These are phyloP conservation scores for Hippopotamus amphibius DNA, from an alignment of 2,113 vertebrate genomes.

Conservation along the genomic window DNA sequence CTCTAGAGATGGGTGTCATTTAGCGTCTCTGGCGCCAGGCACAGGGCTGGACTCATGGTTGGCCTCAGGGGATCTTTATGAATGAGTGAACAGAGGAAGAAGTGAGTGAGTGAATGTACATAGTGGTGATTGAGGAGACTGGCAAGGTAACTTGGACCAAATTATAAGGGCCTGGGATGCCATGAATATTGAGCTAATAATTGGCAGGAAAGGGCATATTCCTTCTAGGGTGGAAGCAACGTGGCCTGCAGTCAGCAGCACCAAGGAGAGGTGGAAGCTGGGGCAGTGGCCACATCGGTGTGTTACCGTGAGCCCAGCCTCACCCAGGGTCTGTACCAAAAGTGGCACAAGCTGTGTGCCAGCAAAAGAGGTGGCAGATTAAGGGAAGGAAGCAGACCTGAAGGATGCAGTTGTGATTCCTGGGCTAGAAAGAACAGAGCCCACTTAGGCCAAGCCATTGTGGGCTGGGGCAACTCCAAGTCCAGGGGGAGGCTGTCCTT, in stretches of 20 bases:
- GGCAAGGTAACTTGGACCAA: background rate
- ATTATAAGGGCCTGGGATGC: background rate
- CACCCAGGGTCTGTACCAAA: background rate
- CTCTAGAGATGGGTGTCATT: background rate
- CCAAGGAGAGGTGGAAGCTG: background rate
- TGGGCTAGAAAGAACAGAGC: background rate
- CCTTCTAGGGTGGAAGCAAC: background rate
- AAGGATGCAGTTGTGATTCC: background rate
- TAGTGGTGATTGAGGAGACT: background rate
- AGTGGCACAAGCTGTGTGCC: background rate
- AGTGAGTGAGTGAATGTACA: background rate
- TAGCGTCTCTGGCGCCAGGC: background rate
- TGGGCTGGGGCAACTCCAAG: background rate
- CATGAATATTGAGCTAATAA: background rate
- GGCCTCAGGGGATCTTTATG: background rate
- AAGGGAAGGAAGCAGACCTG: background rate
- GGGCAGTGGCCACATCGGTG: rapidly evolving
- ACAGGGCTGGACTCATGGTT: background rate
- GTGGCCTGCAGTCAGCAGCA: background rate
- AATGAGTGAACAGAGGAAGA: background rate
- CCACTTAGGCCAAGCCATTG: background rate
- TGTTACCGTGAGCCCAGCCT: rapidly evolving
- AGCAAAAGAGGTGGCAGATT: background rate
- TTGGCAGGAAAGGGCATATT: background rate
- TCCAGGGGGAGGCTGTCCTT: background rate